Base-by-base conservation (phyloP, 2,113 vertebrate genomes). In the Lasiurus cinereus region DNA sequence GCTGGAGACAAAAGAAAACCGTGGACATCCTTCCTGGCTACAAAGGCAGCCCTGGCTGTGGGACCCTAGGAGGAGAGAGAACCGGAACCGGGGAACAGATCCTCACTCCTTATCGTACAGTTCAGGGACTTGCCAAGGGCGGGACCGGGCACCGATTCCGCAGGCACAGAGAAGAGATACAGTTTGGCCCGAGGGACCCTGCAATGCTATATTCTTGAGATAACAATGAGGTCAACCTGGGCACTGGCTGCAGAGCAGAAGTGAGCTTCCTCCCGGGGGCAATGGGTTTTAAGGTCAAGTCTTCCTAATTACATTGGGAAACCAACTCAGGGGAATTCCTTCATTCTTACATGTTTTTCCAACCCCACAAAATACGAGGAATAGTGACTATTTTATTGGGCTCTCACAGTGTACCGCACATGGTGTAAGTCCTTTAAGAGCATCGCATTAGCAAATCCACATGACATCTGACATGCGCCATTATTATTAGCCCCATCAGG, bases 11-110 rank as follows among this genome's bases (percentile, higher is more conserved):
- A 98, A 93, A 96, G 96, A 98, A 97, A 95, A 95, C 74, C 39
- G 46, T 88, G 96, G 72, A 93, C 93, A 97, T 98, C 98, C 98
- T 98, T 98, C 98, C 98, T 97, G 97, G 54, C 86, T 0, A 0
- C 78, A 86, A 79, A 97, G 92, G 95, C 96, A 48, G 66, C 91
- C 48, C 31, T 74, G 69, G 94, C 94, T 72, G 86, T 6, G 0
- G 10, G 12, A 74, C 84, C 33, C 87, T 97, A 91, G 94, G 97
- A 97, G 19, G 48, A 97, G 97, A 93, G 77, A 94, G 94, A 88
- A 97, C 96, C 72, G 77, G 96, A 98, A 98, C 88, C 8, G 0
- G 85, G 66, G 70, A 88, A 54, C 93, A 31, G 76, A 93, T 94
- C 92, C 56, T 15, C 0, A 56, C 24, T 90, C 78, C 83, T 84